These are phyloP conservation scores for Torymus aiolomorphi DNA, from an alignment of 2,888 invertebrate species.

Conservation along the genomic window DNA sequence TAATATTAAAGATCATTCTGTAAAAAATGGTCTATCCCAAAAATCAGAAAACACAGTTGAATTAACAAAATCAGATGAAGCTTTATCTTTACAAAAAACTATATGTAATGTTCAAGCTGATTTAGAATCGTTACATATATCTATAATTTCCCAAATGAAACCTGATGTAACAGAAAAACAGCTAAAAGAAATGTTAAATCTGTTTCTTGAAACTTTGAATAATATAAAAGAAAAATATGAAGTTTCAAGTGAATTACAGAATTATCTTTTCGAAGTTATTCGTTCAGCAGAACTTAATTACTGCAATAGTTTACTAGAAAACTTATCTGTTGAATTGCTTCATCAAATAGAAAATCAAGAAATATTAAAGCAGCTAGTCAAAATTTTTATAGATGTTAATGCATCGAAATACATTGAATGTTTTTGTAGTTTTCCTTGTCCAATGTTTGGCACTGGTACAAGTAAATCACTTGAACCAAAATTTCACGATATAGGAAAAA, in stretches of 20 bases:
- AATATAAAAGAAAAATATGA: slow-evolving; percentile 63
- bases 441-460: slow-evolving; percentile 68
- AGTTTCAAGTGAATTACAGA: slow-evolving; percentile 61
- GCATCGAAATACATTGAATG: slow-evolving; percentile 77
- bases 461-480: slow-evolving; percentile 70
- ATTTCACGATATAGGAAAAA: slow-evolving; percentile 79
- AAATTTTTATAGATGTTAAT: slow-evolving; percentile 80
- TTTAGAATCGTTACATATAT: slow-evolving; percentile 63
- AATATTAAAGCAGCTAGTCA: slow-evolving; percentile 70
- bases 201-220: slow-evolving; percentile 62
- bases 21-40: slow-evolving; percentile 47
- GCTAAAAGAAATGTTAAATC: slow-evolving; percentile 63
- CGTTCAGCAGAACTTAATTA: slow-evolving; percentile 68
- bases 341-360: slow-evolving; percentile 59
- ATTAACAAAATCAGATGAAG: slow-evolving; percentile 22
- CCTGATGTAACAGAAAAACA: slow-evolving; percentile 60
- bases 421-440: slow-evolving; percentile 80
- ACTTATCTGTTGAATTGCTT: slow-evolving; percentile 62
- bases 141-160: slow-evolving; percentile 61
- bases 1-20: background rate
- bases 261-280: slow-evolving; percentile 66
- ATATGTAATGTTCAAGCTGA: slow-evolving; percentile 63
- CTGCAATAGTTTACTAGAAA: slow-evolving; percentile 69
- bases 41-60: slow-evolving; percentile 1
- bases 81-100: slow-evolving; percentile 46